phyloP scores from a whole-genome alignment of 2,113 vertebrate genomes.

The Sprattus sprattus region DNA sequence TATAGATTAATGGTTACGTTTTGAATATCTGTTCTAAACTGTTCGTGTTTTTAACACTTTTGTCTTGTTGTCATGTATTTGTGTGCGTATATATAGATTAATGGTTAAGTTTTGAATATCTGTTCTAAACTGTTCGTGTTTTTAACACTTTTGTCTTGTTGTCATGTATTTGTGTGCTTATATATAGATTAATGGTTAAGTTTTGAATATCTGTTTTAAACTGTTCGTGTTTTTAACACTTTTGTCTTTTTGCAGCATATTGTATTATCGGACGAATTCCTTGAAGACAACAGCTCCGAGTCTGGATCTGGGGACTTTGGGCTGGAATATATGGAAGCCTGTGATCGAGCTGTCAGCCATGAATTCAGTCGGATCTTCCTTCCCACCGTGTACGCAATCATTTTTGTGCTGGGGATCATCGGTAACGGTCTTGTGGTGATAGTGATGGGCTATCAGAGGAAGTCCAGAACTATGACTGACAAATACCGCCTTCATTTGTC shows the following conservation, averaged over 20 bases:
- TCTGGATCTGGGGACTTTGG: slow-evolving; percentile 76
- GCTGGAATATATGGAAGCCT: slow-evolving; percentile 76
- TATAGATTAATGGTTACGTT: not conserved
- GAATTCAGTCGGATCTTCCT: slow-evolving; percentile 87
- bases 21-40: too few relatives aligned
- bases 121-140: too few relatives aligned
- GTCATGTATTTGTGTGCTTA: too few relatives aligned
- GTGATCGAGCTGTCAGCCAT: slow-evolving; percentile 73
- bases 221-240: not conserved
- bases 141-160: not conserved
- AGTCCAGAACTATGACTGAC: slow-evolving; percentile 92
- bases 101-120: too few relatives aligned
- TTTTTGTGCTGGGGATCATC: slow-evolving; percentile 88
- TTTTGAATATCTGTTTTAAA: too few relatives aligned
- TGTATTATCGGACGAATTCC: slow-evolving; percentile 51
- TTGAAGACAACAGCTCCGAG: slow-evolving; percentile 76
- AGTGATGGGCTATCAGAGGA: slow-evolving; percentile 95
- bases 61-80: slow-evolving; percentile 13
- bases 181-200: too few relatives aligned
- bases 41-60: not conserved
- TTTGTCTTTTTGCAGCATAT: slow-evolving; percentile 61
- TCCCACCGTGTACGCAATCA: slow-evolving; percentile 87
- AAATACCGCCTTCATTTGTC: slow-evolving; percentile 94
- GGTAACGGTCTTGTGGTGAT: slow-evolving; percentile 93
- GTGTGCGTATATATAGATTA: too few relatives aligned